Base-by-base conservation (phyloP, 2,888 invertebrate genomes). In the Mamestra brassicae region DNA sequence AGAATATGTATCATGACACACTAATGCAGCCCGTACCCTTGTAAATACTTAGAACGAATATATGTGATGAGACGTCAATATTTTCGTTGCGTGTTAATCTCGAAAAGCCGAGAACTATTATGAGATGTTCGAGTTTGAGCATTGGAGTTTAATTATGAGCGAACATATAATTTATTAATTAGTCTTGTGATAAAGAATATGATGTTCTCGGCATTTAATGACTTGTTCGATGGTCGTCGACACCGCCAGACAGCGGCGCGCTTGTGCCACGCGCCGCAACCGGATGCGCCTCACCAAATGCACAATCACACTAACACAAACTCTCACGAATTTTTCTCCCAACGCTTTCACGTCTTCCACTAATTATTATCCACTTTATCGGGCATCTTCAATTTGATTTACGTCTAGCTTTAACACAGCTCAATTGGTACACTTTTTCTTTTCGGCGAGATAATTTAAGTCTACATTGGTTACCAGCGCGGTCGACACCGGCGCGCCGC, bases 361-460 rank as follows among this genome's bases (percentile, higher is more conserved):
- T 96, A 96, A 96, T 96, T 96, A 96, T 96, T 96, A 96, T 95
- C 95, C 95, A 96, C 96, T 96, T 96, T 96, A 96, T 96, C 96
- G 95, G 93, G 93, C 96, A 96, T 96, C 96, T 96, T 95, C 96
- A 96, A 95, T 96, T 96, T 96, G 96, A 96, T 96, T 96, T 96
- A 96, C 96, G 94, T 95, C 95, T 94, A 94, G 91, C 93, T 93
- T 93, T 94, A 93, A 93, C 94, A 93, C 92, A 92, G 93, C 93
- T 94, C 94, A 94, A 95, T 96, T 93, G 94, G 94, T 95, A 95
- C 92, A 96, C 96, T 96, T 96, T 96, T 96, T 95, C 94, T 96
- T 96, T 95, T 95, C 90, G 92, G 88, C 90, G 87, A 91, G 89
- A 92, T 94, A 92, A 94, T 42, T 94, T 93, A 90, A 93, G 92